Evolutionary conservation across 2,113 vertebrate genomes (phyloP).

Genomic region (Ptilonorhynchus violaceus): DNA sequence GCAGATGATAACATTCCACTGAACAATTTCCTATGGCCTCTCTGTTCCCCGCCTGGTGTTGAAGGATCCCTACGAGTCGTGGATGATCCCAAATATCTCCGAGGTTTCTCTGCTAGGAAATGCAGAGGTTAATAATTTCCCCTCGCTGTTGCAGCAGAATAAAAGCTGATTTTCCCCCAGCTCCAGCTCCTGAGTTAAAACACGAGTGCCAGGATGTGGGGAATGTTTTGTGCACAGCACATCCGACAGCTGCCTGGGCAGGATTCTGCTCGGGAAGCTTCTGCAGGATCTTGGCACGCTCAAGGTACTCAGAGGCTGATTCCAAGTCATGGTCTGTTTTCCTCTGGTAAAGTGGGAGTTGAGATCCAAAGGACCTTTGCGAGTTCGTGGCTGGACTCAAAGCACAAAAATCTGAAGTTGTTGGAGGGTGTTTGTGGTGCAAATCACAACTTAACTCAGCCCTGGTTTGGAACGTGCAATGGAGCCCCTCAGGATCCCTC

Average conservation of each 20-base stretch:
- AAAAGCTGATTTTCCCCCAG: not conserved
- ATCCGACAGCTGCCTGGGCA: not conserved
- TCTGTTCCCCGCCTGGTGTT: not conserved
- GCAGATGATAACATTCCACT: not conserved
- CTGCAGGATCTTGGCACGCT: not conserved
- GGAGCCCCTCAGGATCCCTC: not conserved
- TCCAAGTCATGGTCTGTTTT: not conserved
- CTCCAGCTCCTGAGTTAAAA: not conserved
- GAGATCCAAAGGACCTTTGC: not conserved
- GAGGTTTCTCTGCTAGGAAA: not conserved
- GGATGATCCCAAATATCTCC: not conserved
- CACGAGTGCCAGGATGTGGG: not conserved
- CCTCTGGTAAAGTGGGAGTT: not conserved
- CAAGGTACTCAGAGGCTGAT: not conserved
- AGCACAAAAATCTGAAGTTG: not conserved
- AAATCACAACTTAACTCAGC: no score
- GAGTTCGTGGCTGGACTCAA: not conserved
- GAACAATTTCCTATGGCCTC: not conserved
- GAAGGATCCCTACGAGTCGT: not conserved
- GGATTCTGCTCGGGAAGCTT: not conserved
- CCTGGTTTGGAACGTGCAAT: rapidly evolving
- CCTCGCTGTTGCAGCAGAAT: not conserved
- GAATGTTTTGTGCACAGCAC: not conserved
- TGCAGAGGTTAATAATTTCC: not conserved
- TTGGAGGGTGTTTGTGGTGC: not conserved